Base-by-base conservation (phyloP, 2,888 invertebrate genomes). In the Limnephilus auricula region DNA sequence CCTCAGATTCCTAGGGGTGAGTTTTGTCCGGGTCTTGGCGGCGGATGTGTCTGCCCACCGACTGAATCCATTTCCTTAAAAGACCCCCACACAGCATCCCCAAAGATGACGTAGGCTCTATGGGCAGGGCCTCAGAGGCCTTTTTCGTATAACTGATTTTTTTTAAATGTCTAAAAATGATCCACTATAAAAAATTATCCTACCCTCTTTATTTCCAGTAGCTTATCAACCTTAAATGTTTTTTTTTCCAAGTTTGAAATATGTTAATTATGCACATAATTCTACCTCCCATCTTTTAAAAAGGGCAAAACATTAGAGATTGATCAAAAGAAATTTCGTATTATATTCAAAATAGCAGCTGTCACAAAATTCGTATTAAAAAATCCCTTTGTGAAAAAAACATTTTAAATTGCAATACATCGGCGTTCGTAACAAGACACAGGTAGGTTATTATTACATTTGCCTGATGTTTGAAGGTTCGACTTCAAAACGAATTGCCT, bases 401-500 rank as follows among this genome's bases (percentile, higher is more conserved):
- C n/a, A 25, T 65, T 65, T 65, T 65, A 25, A 65, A 25, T 65
- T 25, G n/a, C 65, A 25, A 65, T n/a, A 65, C 65, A 65, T 65
- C 25, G 65, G 9, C 65, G 25, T 65, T 25, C 25, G 6, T 65
- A 9, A 25, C 50, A 25, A 25, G 5, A 65, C 25, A 9, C 65
- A 65, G 65, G 65, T 65, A 65, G 25, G 65, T 65, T 65, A n/a
- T 50, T 65, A 65, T 65, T 65, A 65, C 25, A 65, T 65, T 65
- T 6, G n/a, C 65, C 65, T 65, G 65, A n/a, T 65, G 65, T 65
- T 65, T 65, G 65, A 65, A 65, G 65, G 25, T 65, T 65, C 9
- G 25, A 65, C 65, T 65, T 65, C 80, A 65, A 50, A 86, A 86
- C 65, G 65, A 86, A 86, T 86, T 50, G 40, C 50, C 86, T 12